Evolutionary conservation across 2,113 vertebrate species (phyloP).

Genomic region (Butorides virescens): DNA sequence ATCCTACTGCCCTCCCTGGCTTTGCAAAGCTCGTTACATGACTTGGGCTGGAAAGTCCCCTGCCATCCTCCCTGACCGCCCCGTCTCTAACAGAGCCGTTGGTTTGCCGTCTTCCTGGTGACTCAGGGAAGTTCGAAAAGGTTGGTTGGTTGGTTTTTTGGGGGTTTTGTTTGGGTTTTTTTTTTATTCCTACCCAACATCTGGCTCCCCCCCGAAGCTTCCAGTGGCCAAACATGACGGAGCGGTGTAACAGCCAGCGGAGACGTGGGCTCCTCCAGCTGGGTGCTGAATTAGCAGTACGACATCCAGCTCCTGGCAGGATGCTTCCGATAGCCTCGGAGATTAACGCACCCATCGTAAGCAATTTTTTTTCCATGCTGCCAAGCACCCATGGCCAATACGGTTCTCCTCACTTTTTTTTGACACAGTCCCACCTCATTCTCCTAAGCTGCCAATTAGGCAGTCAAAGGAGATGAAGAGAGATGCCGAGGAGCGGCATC

Average conservation of each 20-base stretch:
- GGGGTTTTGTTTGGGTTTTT: background rate
- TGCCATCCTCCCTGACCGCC: background rate
- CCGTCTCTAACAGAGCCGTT: background rate
- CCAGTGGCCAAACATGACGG: background rate
- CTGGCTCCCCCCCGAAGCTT: background rate
- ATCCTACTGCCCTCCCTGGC: too few species aligned
- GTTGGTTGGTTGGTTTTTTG: too few species aligned
- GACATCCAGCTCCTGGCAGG: background rate
- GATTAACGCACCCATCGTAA: background rate
- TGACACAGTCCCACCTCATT: background rate
- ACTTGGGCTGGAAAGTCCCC: background rate
- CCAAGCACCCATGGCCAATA: background rate
- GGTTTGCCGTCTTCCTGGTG: background rate
- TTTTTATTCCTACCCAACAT: background rate
- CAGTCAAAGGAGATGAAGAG: background rate
- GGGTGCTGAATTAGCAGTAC: constrained; percentile 17
- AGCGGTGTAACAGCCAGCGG: background rate
- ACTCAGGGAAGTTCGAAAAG: background rate
- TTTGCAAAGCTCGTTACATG: background rate
- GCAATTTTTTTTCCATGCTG: background rate
- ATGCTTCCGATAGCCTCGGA: background rate
- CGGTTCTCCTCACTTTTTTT: background rate
- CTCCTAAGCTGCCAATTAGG: background rate
- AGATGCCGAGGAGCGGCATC: background rate
- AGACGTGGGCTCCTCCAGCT: background rate